Base-by-base conservation (phyloP, 2,888 invertebrate genomes). In the Meloe dianella region DNA sequence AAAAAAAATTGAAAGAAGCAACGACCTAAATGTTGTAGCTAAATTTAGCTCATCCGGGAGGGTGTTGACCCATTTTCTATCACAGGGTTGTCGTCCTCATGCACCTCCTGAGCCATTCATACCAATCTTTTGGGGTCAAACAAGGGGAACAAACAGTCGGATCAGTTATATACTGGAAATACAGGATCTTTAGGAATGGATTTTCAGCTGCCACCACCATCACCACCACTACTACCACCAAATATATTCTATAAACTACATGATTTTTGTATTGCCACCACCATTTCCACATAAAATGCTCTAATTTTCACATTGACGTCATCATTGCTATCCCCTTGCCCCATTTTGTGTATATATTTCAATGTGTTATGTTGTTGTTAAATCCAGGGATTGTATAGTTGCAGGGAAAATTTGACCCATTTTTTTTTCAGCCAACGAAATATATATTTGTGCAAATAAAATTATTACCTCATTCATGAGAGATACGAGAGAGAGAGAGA, bases 81-180 rank as follows among this genome's bases (percentile, higher is more conserved):
- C 41, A 66, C 60, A 71, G 76, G 78, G 79, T 78, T 80, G 79
- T 78, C 78, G 80, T 73, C 80, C 81, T 78, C 72, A 68, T 78
- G 75, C 61, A 47, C 24, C 27, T 35, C 24, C 20, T 30, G 54
- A 61, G 74, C 78, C 78, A 79, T 79, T 79, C 78, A 78, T 78
- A 72, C 75, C 72, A 72, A 71, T 65, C 65, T 61, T 66, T 64
- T 51, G 61, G 64, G 69, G 66, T 69, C 69, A 69, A 64, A 69
- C 47, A 61, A n/a, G 61, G 62, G 47, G 47, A 41, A 41, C 7
- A 41, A 12, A 29, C 61, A 66, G 69, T 64, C 47, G 57, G 62
- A 41, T 32, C 32, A 24, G 41, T 63, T 68, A 66, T 66, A 66
- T 65, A 70, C 47, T 63, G 68, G 61, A 65, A n/a, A 51, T 51